A percentile compares a stretch with the other conserved stretches of the same genome.
phyloP scores from a whole-genome alignment of 2,888 invertebrate genomes.

The Calliopum simillimum region DNA sequence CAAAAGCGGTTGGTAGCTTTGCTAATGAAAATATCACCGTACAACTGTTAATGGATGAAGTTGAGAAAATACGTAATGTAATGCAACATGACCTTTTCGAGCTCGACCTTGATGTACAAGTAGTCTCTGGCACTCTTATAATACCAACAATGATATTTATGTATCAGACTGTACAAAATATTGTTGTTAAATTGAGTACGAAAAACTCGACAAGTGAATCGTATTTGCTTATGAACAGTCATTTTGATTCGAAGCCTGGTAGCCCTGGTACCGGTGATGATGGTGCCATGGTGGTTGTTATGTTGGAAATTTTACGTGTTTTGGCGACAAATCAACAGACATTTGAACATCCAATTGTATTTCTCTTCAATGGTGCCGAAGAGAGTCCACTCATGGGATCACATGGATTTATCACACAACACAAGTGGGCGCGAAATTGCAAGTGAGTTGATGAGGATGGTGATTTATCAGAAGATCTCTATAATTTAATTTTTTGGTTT shows the following conservation, averaged over 20 bases:
- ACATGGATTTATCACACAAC: conserved; percentile 77
- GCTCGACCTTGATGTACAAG: conserved; percentile 61
- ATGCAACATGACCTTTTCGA: conserved; percentile 57
- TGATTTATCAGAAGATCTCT: not conserved
- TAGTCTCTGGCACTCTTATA: conserved; percentile 58
- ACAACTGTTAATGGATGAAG: conserved; percentile 63
- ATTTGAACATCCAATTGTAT: conserved; percentile 72
- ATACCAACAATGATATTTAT: conserved; percentile 57
- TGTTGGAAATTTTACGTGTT: conserved; percentile 72
- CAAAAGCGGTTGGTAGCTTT: conserved; percentile 77
- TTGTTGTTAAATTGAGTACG: conserved; percentile 60
- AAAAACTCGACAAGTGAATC: conserved; percentile 53
- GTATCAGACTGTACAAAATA: conserved; percentile 63
- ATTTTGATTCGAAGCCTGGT: conserved; percentile 90
- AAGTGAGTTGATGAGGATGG: conserved; percentile 53
- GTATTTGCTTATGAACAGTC: conserved; percentile 82
- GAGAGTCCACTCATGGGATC: conserved; percentile 76
- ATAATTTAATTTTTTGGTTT: not conserved
- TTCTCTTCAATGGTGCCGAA: conserved; percentile 77
- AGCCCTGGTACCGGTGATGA: conserved; percentile 82
- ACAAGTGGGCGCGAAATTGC: conserved; percentile 83
- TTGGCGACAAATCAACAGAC: conserved; percentile 63
- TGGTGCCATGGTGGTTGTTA: conserved; percentile 73
- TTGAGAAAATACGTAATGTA: conserved; percentile 52
- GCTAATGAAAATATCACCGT: conserved; percentile 77